Base-by-base conservation (phyloP, 2,888 invertebrate genomes). In the Alloplasta piceator region DNA sequence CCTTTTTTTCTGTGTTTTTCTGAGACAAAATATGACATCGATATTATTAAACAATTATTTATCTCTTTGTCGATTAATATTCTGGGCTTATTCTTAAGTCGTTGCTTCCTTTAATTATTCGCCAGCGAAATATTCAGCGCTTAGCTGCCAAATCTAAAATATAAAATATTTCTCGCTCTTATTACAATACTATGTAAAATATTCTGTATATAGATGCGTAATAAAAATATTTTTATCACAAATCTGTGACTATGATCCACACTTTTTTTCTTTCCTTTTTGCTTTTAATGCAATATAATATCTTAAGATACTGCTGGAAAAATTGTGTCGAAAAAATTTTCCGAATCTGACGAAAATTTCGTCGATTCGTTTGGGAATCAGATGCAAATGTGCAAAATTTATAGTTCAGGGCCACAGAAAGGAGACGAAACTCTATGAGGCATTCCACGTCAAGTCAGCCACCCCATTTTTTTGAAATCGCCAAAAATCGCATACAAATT, bases 161-260 rank as follows among this genome's bases (percentile, higher is more conserved):
- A 41, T 43, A 55, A 56, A 56, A 48, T 61, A 16, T 1, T 26
- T 52, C 6, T 52, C 12, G 36, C 48, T 9, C 26, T 39, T 7
- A 50, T 50, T 52, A 36, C 46, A 50, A 5, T n/a, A 9, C n/a
- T 48, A 52, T 12, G 38, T 50, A 66, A 46, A 9, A 63, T 63
- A 38, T 43, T 16, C 41, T 43, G 16, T 63, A 41, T 43, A 41
- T 41, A 68, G 12, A 66, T 66, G n/a, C n/a, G 68, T 56, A 55
- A 55, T 68, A 55, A 68, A 68, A 75, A 75, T 67, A 68, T 61
- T 63, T 68, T 14, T 43, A 76, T 68, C 41, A 50, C 50, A 26
- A 14, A 41, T 67, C 43, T 52, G 67, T 60, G 75, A 67, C 67
- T 67, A 67, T 56, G 6, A 38, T 52, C 6, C 55, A 73, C 63